Evolutionary conservation across 1,140 invertebrate genomes (phyloP), one percentile per base, ranked within the genome.

Genomic region (Euschistus heros): DNA sequence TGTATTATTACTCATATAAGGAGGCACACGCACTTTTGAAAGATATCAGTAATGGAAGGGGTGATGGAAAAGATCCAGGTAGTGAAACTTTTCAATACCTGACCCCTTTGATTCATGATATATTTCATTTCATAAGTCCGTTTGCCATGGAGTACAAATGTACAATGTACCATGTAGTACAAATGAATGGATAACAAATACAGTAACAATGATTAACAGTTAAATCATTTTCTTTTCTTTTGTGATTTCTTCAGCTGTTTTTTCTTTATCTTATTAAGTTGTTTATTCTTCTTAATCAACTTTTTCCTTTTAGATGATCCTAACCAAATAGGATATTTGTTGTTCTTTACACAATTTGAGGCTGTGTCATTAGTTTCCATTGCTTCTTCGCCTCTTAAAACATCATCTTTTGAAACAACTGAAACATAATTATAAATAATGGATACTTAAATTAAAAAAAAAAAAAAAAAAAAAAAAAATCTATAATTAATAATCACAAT

Each of bases 301-400:
- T 69, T 68, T 44, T 66, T 70, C 42, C 65, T 52, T 66, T 69
- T 65, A 17, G 60, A 59, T 15, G 55, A 52, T 18, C 63, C 55
- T 33, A 69, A 20, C 67, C 67, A 70, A 8, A 52, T 62, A 70
- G 71, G 64, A 71, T 72, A 33, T 70, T 69, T 73, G 20, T 66
- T 70, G 44, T 67, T 69, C 59, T 68, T 71, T 46, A 60, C 71
- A 3, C 24, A 33, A 52, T 20, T 24, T 46, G 66, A 63, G 27
- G 63, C 63, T 44, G 64, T 61, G 20, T 67, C 66, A 52, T 54
- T 64, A 7, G 27, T 20, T 42, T 65, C 67, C 30, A 42, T 27
- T 20, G 62, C 20, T 64, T 57, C 62, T 62, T 62, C 55, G 14
- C 30, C 18, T 55, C 4, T 26, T 52, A 24, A 33, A 27, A 55